These are phyloP conservation scores for Bergia puertoricense DNA, from an alignment of 92 coral and sea anemone species.

Conservation along the genomic window DNA sequence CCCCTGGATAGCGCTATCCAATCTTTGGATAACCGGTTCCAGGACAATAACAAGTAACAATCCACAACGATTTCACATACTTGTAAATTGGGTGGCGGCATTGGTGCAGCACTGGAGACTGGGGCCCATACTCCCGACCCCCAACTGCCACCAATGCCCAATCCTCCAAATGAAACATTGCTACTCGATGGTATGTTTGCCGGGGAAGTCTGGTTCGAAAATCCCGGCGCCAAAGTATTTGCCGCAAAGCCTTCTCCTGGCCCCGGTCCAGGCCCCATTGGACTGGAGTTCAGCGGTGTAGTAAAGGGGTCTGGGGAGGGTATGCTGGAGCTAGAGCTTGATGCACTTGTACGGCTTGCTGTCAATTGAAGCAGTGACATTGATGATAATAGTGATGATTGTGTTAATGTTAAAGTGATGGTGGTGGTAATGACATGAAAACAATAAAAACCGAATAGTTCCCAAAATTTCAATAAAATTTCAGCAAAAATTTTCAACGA, in stretches of 20 bases:
- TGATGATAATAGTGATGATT: not conserved
- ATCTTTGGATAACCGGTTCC: too few species aligned
- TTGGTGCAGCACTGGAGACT: conserved; percentile 50
- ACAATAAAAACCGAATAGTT: too few species aligned
- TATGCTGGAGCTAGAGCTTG: conserved; percentile 35
- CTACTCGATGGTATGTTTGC: conserved; percentile 37
- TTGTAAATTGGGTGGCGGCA: conserved; percentile 30
- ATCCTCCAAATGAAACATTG: conserved; percentile 83
- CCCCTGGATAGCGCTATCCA: too few species aligned
- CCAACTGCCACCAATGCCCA: conserved; percentile 86
- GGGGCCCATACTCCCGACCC: conserved; percentile 93
- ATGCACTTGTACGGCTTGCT: conserved; percentile 33
- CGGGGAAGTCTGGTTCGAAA: conserved; percentile 59
- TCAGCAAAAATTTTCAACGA: too few species aligned
- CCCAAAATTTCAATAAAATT: too few species aligned
- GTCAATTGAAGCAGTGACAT: not conserved
- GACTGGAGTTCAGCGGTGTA: conserved; percentile 37
- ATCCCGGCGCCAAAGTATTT: conserved; percentile 52
- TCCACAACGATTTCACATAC: not conserved
- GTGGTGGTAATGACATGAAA: not conserved
- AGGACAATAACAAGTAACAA: too few species aligned
- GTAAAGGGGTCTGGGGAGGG: conserved; percentile 52
- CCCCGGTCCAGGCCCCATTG: conserved; percentile 45
- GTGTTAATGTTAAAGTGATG: too few species aligned
- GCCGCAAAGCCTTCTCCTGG: conserved; percentile 57